These are phyloP conservation scores for Electrona antarctica DNA, from an alignment of 2,113 vertebrate genomes.

Conservation along the genomic window DNA sequence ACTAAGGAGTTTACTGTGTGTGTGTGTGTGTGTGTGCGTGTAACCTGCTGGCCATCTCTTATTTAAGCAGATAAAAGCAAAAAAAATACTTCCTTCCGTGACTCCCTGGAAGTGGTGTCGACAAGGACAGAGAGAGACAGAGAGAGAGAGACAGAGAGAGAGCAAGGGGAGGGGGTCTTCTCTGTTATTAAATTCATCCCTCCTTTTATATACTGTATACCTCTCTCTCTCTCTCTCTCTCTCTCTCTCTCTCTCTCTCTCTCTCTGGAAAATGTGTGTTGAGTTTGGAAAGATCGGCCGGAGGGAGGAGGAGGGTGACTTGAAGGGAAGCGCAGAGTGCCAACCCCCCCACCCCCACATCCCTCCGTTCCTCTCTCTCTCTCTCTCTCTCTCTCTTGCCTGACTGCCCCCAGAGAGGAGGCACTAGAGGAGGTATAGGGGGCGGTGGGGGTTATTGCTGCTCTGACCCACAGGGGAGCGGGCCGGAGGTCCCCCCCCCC, in stretches of 20 bases:
- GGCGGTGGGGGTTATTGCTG: background rate
- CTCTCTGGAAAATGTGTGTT: slow-evolving; percentile 80
- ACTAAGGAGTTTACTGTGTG: too few relatives aligned
- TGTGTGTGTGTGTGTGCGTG: too few relatives aligned
- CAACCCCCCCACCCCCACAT: slow-evolving; percentile 33
- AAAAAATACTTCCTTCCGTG: slow-evolving; percentile 58
- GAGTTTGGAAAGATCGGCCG: slow-evolving; percentile 72
- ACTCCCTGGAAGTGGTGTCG: slow-evolving; percentile 67
- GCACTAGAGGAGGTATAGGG: slow-evolving; percentile 20
- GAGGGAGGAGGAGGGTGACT: slow-evolving; percentile 51
- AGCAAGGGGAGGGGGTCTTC: slow-evolving; percentile 14
- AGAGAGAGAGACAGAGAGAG: slow-evolving; percentile 1
- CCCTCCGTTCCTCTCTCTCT: background rate
- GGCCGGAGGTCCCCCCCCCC: slow-evolving; percentile 47
- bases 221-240: slow-evolving; percentile 22
- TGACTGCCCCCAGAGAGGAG: slow-evolving; percentile 40
- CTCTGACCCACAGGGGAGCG: slow-evolving; percentile 45
- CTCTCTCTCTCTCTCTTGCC: background rate
- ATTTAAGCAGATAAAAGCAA: slow-evolving; percentile 61
- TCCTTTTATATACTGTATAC: background rate
- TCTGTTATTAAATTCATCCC: slow-evolving; percentile 62
- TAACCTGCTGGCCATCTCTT: slow-evolving; percentile 47
- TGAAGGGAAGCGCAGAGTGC: slow-evolving; percentile 43
- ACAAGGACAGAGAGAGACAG: slow-evolving; percentile 59
- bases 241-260: slow-evolving; percentile 32